Conservation (phyloP, 2,797 vertebrate genomes). For the Gephyroberyx darwinii region DNA sequence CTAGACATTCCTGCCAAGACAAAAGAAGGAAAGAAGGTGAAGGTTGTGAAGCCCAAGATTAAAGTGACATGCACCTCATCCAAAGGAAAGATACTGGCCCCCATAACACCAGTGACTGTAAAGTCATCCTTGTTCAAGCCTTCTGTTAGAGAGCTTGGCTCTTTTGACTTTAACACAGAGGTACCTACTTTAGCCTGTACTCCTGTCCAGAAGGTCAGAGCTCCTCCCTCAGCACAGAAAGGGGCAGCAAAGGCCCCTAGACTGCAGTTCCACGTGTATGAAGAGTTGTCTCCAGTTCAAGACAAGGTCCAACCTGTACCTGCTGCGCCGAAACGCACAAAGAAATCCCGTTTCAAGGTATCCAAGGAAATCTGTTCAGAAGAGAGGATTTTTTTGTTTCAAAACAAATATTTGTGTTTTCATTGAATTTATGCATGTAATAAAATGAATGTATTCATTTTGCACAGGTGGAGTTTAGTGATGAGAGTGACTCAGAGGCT, state of each 20-base stretch:
- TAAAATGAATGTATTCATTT: neutral
- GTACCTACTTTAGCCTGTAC: slow-evolving; percentile 77
- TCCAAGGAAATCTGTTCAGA: neutral
- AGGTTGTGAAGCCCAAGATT: slow-evolving; percentile 51
- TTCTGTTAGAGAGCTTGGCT: slow-evolving; percentile 13
- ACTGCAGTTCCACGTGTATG: slow-evolving; percentile 86
- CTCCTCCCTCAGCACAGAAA: slow-evolving; percentile 39
- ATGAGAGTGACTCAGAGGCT: slow-evolving; percentile 88
- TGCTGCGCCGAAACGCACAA: slow-evolving; percentile 84
- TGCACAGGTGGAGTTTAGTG: slow-evolving; percentile 89
- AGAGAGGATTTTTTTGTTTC: neutral
- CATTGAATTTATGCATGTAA: neutral
- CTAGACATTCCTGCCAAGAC: slow-evolving; percentile 24
- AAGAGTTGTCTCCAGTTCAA: slow-evolving; percentile 77
- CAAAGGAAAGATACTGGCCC: slow-evolving; percentile 61
- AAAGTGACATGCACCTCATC: slow-evolving; percentile 40
- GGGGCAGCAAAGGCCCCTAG: slow-evolving; percentile 50
- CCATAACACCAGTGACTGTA: slow-evolving; percentile 63
- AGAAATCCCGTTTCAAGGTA: slow-evolving; percentile 87
- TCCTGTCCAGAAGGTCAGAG: slow-evolving; percentile 65
- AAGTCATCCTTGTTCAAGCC: slow-evolving; percentile 41
- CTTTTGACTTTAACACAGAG: slow-evolving; percentile 70
- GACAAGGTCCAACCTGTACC: slow-evolving; percentile 75
- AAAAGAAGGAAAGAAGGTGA: slow-evolving; percentile 65
- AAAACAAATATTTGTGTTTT: neutral